Evolutionary conservation across 2,888 invertebrate genomes (phyloP).

Genomic region (Polyommatus icarus): DNA sequence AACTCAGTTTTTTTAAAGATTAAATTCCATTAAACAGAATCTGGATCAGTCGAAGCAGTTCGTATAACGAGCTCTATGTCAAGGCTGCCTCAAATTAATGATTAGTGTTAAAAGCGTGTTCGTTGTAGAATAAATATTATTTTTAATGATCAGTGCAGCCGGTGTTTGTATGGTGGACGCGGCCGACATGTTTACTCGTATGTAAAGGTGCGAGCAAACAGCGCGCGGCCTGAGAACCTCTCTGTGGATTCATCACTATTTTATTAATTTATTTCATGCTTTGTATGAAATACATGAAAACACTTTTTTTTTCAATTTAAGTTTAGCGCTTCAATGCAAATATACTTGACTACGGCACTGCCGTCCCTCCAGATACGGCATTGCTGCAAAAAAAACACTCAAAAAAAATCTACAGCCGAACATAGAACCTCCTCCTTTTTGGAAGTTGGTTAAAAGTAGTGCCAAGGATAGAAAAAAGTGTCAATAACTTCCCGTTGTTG

Average conservation of each 20-base stretch:
- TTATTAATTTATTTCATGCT: background rate
- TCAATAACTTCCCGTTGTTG: no score
- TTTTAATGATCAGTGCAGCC: conserved; percentile 74
- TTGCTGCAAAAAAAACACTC: no score
- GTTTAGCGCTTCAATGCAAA: no score
- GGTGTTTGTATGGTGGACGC: conserved; percentile 56
- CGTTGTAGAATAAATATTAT: conserved; percentile 74
- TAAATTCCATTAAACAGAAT: background rate
- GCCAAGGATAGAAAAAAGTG: no score
- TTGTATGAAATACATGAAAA: no score
- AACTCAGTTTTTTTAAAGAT: background rate
- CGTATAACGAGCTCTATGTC: conserved; percentile 25
- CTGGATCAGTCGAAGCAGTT: background rate
- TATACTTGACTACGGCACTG: no score
- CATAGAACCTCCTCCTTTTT: no score
- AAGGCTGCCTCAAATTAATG: conserved; percentile 42
- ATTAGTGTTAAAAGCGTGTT: conserved; percentile 40
- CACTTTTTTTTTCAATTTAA: no score
- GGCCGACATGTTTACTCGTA: conserved; percentile 53
- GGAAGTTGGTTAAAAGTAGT: no score
- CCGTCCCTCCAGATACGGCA: no score
- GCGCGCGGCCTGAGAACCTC: conserved; percentile 36
- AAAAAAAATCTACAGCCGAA: no score
- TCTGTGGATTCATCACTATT: background rate
- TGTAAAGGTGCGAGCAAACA: conserved; percentile 63